Evolutionary conservation across 1,140 invertebrate species (phyloP), one percentile per base, ranked within the genome.

Genomic region (Hirudo medicinalis): DNA sequence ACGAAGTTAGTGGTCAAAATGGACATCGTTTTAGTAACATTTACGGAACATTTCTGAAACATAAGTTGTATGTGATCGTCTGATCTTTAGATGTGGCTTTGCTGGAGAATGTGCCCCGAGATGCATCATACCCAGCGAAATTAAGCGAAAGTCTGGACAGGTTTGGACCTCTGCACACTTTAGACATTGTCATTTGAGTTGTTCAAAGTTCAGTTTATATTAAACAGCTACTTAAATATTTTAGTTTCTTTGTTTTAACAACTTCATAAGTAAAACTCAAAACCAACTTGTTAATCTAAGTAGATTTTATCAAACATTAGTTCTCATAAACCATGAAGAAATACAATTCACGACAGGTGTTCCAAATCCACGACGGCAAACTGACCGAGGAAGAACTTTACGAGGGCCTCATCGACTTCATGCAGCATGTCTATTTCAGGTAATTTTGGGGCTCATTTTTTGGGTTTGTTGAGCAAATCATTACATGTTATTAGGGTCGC

Each of bases 341-440:
- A 3, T n/a, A 57, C 25, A 27, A 57, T 60, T 69, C 25, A 4
- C n/a, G 53, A 29, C 67, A 71, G 25, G 68, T 70, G 71, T 74
- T 72, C 68, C 76, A 76, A 22, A 73, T 81, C 80, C 55, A 76
- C 15, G 70, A 74, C 32, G 86, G 85, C 73, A 82, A 89, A 72
- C 91, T 89, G 78, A 83, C 83, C 63, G 82, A 86, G 75, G 80
- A 85, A n/a, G 89, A 94, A 77, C 83, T 96, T 0, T 91, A 91
- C 82, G 87, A 91, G 76, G 86, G 91, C 67, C 83, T 96, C 4
- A 89, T 94, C 25, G 89, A 93, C 74, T 94, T 95, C 84, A 82
- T 97, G 49, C 90, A 94, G 80, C 83, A 83, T 53, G 82, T 97
- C 67, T 96, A 92, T 83, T 94, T 92, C 78, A 90, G 88, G 91